Conservation (phyloP, 2,888 invertebrate species). For the Drosophila glabriapex region DNA sequence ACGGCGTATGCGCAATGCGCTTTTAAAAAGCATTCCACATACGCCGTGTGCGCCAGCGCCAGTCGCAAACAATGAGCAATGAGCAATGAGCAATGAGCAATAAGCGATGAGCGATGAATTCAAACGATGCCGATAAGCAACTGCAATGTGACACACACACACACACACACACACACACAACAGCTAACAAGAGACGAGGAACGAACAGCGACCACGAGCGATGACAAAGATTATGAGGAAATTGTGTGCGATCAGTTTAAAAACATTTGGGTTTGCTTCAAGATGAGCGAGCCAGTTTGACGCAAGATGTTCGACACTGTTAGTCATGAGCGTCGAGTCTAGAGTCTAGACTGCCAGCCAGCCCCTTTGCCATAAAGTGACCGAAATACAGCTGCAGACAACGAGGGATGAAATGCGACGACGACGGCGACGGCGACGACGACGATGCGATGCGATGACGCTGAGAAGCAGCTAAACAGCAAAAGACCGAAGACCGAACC, state of each 20-base stretch:
- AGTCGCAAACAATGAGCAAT: slow-evolving; percentile 27
- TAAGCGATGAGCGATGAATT: slow-evolving; percentile 52
- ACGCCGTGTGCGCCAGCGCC: slow-evolving; percentile 47
- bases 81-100: slow-evolving; percentile 12
- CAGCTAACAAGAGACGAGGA: slow-evolving; percentile 16
- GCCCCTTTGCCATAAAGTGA: slow-evolving; percentile 67
- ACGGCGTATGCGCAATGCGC: slow-evolving; percentile 76
- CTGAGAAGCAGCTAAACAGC: slow-evolving; percentile 30
- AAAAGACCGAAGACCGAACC: slow-evolving; percentile 33
- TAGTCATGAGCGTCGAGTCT: slow-evolving; percentile 49
- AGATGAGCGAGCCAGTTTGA: slow-evolving; percentile 24
- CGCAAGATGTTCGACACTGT: slow-evolving; percentile 36
- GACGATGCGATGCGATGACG: slow-evolving; percentile 41
- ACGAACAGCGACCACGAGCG: slow-evolving; percentile 32
- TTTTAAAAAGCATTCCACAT: slow-evolving; percentile 65
- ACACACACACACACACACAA: slow-evolving; percentile 32
- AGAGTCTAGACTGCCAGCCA: slow-evolving; percentile 56
- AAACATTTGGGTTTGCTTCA: slow-evolving; percentile 11
- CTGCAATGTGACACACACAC: slow-evolving; percentile 44
- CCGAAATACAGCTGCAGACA: slow-evolving; percentile 69
- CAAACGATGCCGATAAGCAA: slow-evolving; percentile 37
- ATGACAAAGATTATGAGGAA: slow-evolving; percentile 35
- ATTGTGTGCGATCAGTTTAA: slow-evolving; percentile 19
- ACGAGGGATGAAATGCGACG: slow-evolving; percentile 70
- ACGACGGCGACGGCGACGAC: slow-evolving; percentile 37